Evolutionary conservation across 2,888 invertebrate genomes (phyloP).

Genomic region (Coremacera marginata): DNA sequence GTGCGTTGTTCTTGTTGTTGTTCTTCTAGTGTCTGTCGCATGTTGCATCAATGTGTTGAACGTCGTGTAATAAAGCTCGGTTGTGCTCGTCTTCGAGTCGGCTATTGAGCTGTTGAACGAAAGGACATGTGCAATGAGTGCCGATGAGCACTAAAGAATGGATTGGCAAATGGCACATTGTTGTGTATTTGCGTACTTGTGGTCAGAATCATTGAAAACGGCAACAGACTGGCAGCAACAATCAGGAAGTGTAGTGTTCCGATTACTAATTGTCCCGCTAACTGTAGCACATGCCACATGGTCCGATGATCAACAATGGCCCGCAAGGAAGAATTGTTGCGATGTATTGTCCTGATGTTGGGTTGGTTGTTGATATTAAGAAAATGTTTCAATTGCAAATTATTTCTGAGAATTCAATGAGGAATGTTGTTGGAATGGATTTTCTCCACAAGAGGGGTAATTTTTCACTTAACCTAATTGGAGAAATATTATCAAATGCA

Average conservation of each 20-base stretch:
- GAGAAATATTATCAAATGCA: no score
- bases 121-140: constrained; percentile 40
- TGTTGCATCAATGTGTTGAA: background rate
- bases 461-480: no score
- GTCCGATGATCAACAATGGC: constrained; percentile 43
- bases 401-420: background rate
- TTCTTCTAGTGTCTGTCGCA: constrained; percentile 3
- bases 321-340: constrained; percentile 27
- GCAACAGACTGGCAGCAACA: constrained; percentile 49
- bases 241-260: constrained; percentile 56
- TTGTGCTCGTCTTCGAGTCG: constrained; percentile 46
- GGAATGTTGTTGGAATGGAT: background rate
- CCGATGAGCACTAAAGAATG: background rate
- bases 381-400: constrained; percentile 16
- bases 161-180: constrained; percentile 15
- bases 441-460: background rate
- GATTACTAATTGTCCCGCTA: constrained; percentile 26
- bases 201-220: constrained; percentile 40
- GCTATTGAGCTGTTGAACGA: constrained; percentile 48
- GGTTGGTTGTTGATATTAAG: constrained; percentile 7
- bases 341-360: constrained; percentile 35
- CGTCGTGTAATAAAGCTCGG: background rate
- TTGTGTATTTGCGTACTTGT: constrained; percentile 40
- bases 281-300: constrained; percentile 46
- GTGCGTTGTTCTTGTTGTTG: constrained; percentile 4